Evolutionary conservation across 2,888 invertebrate genomes (phyloP).

Genomic region (Drosophila neoperkinsi): DNA sequence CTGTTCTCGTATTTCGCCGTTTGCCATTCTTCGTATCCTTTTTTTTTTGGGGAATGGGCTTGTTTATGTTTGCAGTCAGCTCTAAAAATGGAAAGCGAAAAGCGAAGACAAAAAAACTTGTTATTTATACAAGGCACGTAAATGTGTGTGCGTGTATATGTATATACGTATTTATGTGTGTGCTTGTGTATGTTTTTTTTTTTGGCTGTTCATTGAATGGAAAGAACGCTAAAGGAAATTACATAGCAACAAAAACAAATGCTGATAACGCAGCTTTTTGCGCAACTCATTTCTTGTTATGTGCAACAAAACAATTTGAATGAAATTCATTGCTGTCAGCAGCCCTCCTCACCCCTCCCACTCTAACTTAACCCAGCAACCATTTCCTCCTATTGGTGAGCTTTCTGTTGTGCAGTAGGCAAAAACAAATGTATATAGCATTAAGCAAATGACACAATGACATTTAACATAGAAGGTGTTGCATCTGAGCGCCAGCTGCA

Average conservation of each 20-base stretch:
- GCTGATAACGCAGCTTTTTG: constrained; percentile 55
- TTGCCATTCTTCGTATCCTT: constrained; percentile 46
- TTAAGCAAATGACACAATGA: not conserved
- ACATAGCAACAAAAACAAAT: constrained; percentile 29
- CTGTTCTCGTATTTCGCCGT: constrained; percentile 73
- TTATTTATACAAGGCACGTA: constrained; percentile 78
- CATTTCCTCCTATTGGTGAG: not conserved
- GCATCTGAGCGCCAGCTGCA: not conserved
- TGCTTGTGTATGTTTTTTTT: not conserved
- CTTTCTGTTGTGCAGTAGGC: not conserved
- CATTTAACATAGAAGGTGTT: not conserved
- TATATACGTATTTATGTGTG: constrained; percentile 6
- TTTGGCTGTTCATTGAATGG: constrained; percentile 63
- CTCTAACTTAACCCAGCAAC: no score
- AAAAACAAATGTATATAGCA: not conserved
- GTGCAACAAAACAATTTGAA: constrained; percentile 24
- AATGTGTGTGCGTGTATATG: constrained; percentile 19
- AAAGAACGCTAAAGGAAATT: constrained; percentile 57
- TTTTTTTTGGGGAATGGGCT: constrained; percentile 61
- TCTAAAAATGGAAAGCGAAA: constrained; percentile 56
- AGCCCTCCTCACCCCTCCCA: not conserved
- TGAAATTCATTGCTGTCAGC: constrained; percentile 14
- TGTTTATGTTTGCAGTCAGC: constrained; percentile 71
- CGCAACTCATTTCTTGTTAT: constrained; percentile 35
- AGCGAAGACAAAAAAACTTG: constrained; percentile 57